Evolutionary conservation across 2,888 invertebrate genomes (phyloP), one percentile per base, ranked within the genome.

Genomic region (Trachelus stipa): DNA sequence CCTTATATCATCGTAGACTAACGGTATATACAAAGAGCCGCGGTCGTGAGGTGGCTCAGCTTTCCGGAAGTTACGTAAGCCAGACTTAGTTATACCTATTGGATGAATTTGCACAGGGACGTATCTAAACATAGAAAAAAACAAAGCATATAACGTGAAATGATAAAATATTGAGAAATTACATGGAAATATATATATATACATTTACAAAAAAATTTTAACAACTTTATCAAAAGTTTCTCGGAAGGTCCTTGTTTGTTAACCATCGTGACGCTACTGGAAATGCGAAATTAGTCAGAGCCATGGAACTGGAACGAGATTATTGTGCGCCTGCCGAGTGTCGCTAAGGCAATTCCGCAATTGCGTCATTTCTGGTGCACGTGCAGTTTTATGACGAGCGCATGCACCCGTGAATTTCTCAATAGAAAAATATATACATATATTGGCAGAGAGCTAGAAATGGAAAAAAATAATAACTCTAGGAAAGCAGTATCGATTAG

Each of bases 351-450:
- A 71, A 71, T 71, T 71, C 71, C 33, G 31, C 71, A 34, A 31
- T 71, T 71, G 71, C 71, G 71, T 56, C 56, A 56, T 56, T 56
- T 56, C 56, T 56, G 56, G 56, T 56, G 56, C 56, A 56, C 56
- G 56, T 56, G 56, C 56, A 56, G 56, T 56, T 56, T 56, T 56
- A 56, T 56, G 56, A 56, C 56, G 56, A 56, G 23, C 56, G 23
- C 56, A 23, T 56, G 56, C 56, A 56, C 56, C 23, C 23, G 23
- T 56, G 56, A 56, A 56, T 56, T 56, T 56, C 56, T 56, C 56
- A 56, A 56, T 56, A 15, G 23, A 56, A 56, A 56, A 23, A 23
- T 23, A 56, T 6, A 23, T 23, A 56, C 1, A 23, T 23, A 56
- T 23, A 23, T 23, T 56, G 56, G 56, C 9, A 56, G 6, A 23